These are phyloP conservation scores for Pemphigus obesinymphae DNA, from an alignment of 1,140 invertebrate species.

Conservation along the genomic window DNA sequence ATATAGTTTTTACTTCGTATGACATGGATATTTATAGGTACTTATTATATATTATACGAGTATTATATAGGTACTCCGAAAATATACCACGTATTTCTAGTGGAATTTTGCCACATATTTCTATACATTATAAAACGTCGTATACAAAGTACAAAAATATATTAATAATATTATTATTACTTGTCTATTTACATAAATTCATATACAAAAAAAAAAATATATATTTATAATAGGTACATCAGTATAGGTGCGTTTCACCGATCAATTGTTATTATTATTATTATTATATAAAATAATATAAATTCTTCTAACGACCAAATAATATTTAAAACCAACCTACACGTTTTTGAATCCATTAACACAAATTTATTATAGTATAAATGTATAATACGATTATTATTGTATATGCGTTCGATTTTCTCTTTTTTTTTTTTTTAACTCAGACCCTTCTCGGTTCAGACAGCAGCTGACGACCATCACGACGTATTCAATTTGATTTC, in stretches of 20 bases:
- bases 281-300: not conserved
- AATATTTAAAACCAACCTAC: not conserved
- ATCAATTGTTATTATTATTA: not conserved
- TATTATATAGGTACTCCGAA: no score
- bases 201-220: no score
- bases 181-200: no score
- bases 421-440: not conserved
- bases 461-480: not conserved
- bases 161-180: no score
- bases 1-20: no score
- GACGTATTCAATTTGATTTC: not conserved
- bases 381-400: not conserved
- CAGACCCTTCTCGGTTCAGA: not conserved
- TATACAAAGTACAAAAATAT: no score
- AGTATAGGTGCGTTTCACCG: not conserved
- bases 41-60: no score
- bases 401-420: not conserved
- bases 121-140: no score
- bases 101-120: no score
- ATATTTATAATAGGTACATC: no score
- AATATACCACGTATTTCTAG: no score
- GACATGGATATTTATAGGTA: no score
- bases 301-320: not conserved
- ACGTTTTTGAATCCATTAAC: not conserved
- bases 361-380: not conserved